Conservation (phyloP, 1,140 invertebrate genomes). For the Drosophila quadrilineata region DNA sequence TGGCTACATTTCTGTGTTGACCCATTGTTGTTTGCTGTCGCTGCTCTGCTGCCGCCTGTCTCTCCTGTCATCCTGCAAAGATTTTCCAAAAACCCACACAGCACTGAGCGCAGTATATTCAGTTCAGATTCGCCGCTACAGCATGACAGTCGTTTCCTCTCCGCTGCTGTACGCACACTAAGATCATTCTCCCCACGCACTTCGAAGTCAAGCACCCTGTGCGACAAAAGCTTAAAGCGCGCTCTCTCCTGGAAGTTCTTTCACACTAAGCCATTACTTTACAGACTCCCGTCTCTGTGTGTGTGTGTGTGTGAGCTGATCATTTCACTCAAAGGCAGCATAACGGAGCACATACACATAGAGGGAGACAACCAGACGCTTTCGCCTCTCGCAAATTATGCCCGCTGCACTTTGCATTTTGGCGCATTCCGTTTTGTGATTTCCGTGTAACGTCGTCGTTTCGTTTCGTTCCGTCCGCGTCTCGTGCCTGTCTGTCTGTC, state of each 20-base stretch:
- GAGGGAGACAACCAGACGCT: too few species aligned
- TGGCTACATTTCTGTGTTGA: constrained; percentile 65
- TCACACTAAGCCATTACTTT: background rate
- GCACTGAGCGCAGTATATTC: constrained; percentile 8
- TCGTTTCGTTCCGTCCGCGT: constrained; percentile 17
- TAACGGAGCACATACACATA: constrained; percentile 7
- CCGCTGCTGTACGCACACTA: background rate
- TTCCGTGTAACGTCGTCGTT: constrained; percentile 57
- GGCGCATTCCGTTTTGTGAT: constrained; percentile 66
- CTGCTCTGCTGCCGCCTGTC: constrained; percentile 11
- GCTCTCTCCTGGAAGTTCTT: background rate
- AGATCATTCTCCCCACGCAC: background rate
- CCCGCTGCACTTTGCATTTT: constrained; percentile 51
- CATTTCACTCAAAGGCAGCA: background rate
- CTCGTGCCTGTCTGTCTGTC: constrained; percentile 2
- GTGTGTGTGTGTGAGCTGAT: background rate
- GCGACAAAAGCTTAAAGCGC: constrained; percentile 7
- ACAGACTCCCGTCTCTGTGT: background rate
- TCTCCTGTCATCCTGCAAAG: constrained; percentile 18
- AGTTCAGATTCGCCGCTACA: constrained; percentile 57
- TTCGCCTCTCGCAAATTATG: constrained; percentile 41
- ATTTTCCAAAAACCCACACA: constrained; percentile 33
- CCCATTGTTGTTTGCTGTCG: constrained; percentile 53
- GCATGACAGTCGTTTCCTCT: constrained; percentile 38
- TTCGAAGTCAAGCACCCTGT: background rate